Evolutionary conservation across 2,797 vertebrate species (phyloP).

Genomic region (Coendou prehensilis): DNA sequence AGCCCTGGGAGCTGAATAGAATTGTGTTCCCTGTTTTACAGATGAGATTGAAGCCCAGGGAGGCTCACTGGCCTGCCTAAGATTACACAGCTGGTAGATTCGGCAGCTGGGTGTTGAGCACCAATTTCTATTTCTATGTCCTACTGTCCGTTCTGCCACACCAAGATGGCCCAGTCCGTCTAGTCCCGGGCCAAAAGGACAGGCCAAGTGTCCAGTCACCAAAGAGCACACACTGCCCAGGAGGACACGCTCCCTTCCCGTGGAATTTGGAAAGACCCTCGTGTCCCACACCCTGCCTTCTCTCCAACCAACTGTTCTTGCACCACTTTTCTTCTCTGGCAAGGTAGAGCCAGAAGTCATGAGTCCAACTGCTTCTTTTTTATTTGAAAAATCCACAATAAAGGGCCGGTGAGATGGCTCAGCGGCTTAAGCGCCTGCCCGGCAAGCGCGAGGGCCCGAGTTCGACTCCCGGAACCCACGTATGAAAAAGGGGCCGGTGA

Average conservation of each 20-base stretch:
- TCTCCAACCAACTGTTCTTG: neutral
- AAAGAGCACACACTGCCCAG: neutral
- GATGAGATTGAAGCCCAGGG: neutral
- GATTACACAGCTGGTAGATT: neutral
- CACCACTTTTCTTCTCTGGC: neutral
- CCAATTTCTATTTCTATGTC: neutral
- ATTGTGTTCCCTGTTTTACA: neutral
- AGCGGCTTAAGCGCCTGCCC: no score
- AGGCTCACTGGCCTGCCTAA: neutral
- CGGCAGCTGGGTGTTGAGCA: neutral
- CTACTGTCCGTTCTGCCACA: neutral
- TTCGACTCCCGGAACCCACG: no score
- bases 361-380: neutral
- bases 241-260: neutral
- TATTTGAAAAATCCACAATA: constrained; percentile 61
- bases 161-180: neutral
- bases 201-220: neutral
- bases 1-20: neutral
- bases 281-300: neutral
- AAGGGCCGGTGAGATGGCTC: no score
- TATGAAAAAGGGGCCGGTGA: no score
- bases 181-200: neutral
- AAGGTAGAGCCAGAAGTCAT: neutral
- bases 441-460: no score
- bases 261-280: neutral